Evolutionary conservation across 2,113 vertebrate species (phyloP).

Genomic region (Dromaius novaehollandiae): DNA sequence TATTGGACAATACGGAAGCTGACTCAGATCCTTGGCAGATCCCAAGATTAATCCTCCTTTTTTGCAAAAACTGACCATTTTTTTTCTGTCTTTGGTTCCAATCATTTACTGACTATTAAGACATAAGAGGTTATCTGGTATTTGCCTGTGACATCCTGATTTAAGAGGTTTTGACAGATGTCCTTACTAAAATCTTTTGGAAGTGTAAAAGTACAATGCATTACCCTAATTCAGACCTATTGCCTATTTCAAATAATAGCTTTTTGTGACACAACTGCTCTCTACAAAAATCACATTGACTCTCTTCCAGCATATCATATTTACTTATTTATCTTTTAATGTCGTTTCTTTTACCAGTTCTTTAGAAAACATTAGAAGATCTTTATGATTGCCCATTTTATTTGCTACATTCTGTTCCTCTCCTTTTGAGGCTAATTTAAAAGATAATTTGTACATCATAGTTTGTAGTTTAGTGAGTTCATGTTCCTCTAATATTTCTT

Average conservation of each 20-base stretch:
- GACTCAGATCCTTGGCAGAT: not conserved
- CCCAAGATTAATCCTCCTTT: not conserved
- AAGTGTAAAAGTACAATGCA: not conserved
- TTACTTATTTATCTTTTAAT: not conserved
- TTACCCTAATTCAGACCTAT: not conserved
- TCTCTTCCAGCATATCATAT: not conserved
- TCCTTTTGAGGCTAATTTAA: not conserved
- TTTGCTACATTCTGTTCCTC: not conserved
- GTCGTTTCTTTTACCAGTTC: not conserved
- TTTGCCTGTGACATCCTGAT: not conserved
- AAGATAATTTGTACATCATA: not conserved
- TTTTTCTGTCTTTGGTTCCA: not conserved
- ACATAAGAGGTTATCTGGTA: not conserved
- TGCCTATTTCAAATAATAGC: not conserved
- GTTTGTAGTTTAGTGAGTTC: not conserved
- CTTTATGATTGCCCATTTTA: not conserved
- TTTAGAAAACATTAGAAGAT: not conserved
- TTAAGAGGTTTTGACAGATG: not conserved
- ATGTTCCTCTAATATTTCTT: not conserved
- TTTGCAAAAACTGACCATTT: not conserved
- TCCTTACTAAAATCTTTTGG: not conserved
- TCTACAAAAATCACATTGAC: not conserved
- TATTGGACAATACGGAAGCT: not conserved
- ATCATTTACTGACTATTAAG: not conserved
- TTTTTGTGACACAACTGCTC: not conserved